phyloP scores from a whole-genome alignment of 2,797 vertebrate genomes.

The Nasua narica region DNA sequence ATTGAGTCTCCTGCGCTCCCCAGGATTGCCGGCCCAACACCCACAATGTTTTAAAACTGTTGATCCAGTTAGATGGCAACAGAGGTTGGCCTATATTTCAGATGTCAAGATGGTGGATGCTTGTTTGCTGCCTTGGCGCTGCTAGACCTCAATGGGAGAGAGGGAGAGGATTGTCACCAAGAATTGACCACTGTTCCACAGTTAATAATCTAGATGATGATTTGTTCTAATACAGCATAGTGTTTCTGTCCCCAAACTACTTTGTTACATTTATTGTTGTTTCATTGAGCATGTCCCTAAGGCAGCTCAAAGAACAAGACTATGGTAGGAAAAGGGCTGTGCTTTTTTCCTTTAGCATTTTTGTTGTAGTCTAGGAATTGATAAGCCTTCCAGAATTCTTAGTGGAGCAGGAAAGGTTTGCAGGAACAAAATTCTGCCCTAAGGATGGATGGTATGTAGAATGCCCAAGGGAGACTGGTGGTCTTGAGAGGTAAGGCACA shows the following conservation, averaged over 20 bases:
- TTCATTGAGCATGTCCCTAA: neutral
- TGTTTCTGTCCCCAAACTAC: slow-evolving; percentile 13
- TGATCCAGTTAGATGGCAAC: neutral
- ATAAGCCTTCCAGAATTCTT: slow-evolving; percentile 28
- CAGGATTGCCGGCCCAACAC: no score
- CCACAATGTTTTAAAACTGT: slow-evolving; percentile 25
- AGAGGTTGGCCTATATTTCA: neutral
- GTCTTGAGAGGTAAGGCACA: neutral
- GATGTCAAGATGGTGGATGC: neutral
- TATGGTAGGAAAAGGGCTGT: neutral
- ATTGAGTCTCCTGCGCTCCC: no score
- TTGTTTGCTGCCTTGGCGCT: slow-evolving; percentile 10
- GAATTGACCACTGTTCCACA: neutral
- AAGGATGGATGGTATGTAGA: neutral
- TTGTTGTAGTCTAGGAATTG: neutral
- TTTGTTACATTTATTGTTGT: slow-evolving; percentile 27
- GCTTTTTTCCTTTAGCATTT: neutral
- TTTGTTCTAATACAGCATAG: neutral
- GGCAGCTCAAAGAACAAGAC: neutral
- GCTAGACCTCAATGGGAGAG: neutral
- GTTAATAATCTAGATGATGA: neutral
- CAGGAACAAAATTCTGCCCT: neutral
- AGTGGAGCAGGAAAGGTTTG: neutral
- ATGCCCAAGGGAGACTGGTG: neutral
- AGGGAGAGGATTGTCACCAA: neutral